Percentiles rank a stretch among this genome's conserved stretches.
These are phyloP conservation scores for Nineta flava DNA, from an alignment of 2,888 invertebrate species.

Conservation along the genomic window DNA sequence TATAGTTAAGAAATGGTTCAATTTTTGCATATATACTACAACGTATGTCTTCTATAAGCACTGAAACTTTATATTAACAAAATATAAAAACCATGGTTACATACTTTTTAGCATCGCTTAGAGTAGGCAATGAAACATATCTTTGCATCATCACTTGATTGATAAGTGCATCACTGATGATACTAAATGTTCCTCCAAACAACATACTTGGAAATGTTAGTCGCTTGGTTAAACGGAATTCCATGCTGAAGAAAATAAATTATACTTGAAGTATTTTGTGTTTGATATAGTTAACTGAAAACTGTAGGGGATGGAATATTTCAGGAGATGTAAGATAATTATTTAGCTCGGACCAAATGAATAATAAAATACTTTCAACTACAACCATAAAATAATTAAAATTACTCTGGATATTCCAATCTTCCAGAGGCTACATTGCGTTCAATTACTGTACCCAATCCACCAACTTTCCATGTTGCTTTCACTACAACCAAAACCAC, in stretches of 20 bases:
- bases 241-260: conserved; percentile 30
- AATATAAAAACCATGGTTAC: not conserved
- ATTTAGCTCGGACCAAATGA: no score
- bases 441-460: conserved; percentile 36
- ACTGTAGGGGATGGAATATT: no score
- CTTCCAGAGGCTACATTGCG: conserved; percentile 41
- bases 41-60: no score
- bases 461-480: conserved; percentile 47
- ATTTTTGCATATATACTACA: no score
- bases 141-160: conserved; percentile 71
- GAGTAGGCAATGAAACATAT: conserved; percentile 51
- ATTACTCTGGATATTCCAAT: conserved; percentile 42
- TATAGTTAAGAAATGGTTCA: no score
- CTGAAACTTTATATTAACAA: no score
- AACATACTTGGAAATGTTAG: conserved; percentile 57
- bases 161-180: conserved; percentile 54
- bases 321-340: no score
- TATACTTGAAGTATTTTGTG: conserved; percentile 1
- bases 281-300: not conserved
- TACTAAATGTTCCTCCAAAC: conserved; percentile 54
- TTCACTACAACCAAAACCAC: conserved; percentile 49
- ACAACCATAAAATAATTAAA: no score
- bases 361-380: no score
- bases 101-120: conserved; percentile 32
- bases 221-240: conserved; percentile 50